These are phyloP conservation scores for Xiphophorus birchmanni DNA, from an alignment of 2,797 vertebrate genomes.

Conservation along the genomic window DNA sequence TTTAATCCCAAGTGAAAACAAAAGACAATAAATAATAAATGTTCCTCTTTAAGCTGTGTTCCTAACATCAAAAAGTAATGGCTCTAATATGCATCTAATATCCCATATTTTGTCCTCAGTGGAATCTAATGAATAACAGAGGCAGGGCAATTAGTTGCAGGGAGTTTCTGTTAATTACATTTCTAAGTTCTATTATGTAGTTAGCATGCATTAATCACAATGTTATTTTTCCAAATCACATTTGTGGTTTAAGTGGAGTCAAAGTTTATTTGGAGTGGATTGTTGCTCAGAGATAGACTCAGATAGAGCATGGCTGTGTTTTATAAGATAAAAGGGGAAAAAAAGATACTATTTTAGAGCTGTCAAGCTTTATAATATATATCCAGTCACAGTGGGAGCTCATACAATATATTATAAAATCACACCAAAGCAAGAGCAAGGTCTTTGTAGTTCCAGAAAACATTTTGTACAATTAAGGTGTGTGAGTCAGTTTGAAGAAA, in stretches of 20 bases:
- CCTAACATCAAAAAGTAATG: conserved; percentile 80
- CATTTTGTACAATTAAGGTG: conserved; percentile 3
- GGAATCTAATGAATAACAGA: conserved; percentile 79
- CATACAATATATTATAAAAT: conserved; percentile 33
- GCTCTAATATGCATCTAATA: conserved; percentile 74
- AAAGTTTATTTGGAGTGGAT: conserved; percentile 75
- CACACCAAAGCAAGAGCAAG: conserved; percentile 27
- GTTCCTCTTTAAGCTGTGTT: conserved; percentile 75
- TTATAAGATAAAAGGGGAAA: conserved; percentile 25
- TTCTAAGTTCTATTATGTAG: conserved; percentile 80
- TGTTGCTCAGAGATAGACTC: conserved; percentile 43
- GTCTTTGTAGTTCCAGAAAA: conserved; percentile 19
- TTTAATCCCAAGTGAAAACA: conserved; percentile 61
- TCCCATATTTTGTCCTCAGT: conserved; percentile 68
- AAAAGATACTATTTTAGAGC: conserved; percentile 3
- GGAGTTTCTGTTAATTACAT: conserved; percentile 79
- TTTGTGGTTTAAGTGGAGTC: conserved; percentile 71
- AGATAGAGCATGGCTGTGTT: conserved; percentile 36
- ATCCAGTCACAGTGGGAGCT: conserved; percentile 41
- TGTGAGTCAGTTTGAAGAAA: conserved; percentile 7
- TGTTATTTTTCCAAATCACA: conserved; percentile 76
- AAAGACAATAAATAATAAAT: conserved; percentile 81
- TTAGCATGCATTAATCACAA: conserved; percentile 81
- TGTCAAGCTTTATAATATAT: conserved; percentile 47
- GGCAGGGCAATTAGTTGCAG: conserved; percentile 72